These are phyloP conservation scores for Gerris buenoi DNA, from an alignment of 1,140 invertebrate species.

Conservation along the genomic window DNA sequence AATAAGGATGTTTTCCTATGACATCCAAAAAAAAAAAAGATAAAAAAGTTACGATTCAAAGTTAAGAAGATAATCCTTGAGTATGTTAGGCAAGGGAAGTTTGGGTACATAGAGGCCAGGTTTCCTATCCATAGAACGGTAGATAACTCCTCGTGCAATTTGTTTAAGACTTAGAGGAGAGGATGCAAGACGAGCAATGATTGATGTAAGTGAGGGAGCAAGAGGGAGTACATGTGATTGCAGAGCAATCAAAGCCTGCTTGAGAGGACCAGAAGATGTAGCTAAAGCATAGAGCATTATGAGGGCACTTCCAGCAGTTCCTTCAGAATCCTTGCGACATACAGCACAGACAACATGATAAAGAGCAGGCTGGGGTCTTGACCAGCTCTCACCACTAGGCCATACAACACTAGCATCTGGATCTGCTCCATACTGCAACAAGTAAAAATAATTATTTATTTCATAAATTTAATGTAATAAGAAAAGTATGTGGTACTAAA, in stretches of 20 bases:
- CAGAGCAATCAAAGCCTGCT: conserved; percentile 42
- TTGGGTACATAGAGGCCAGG: conserved; percentile 46
- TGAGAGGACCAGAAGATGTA: conserved; percentile 48
- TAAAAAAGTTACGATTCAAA: conserved; percentile 35
- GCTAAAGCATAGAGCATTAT: conserved; percentile 50
- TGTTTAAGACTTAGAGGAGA: conserved; percentile 47
- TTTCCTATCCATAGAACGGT: conserved; percentile 40
- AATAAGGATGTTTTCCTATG: not conserved
- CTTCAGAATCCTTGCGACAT: conserved; percentile 47
- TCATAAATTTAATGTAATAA: conserved; percentile 8
- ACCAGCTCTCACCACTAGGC: not conserved
- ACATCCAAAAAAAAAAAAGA: no score
- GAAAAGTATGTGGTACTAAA: conserved; percentile 26
- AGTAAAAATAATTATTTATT: not conserved
- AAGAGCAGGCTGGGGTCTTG: conserved; percentile 28
- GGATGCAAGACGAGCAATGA: conserved; percentile 44
- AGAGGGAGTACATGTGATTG: conserved; percentile 48
- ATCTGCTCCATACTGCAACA: conserved; percentile 40
- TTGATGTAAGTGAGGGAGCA: conserved; percentile 40
- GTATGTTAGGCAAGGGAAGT: conserved; percentile 43
- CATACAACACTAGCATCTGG: conserved; percentile 35
- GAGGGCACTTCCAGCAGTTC: conserved; percentile 45
- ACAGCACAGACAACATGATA: conserved; percentile 54
- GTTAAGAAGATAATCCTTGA: conserved; percentile 54
- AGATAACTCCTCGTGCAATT: conserved; percentile 46